phyloP scores from a whole-genome alignment of 1,140 invertebrate species.

The Laupala kohalensis region DNA sequence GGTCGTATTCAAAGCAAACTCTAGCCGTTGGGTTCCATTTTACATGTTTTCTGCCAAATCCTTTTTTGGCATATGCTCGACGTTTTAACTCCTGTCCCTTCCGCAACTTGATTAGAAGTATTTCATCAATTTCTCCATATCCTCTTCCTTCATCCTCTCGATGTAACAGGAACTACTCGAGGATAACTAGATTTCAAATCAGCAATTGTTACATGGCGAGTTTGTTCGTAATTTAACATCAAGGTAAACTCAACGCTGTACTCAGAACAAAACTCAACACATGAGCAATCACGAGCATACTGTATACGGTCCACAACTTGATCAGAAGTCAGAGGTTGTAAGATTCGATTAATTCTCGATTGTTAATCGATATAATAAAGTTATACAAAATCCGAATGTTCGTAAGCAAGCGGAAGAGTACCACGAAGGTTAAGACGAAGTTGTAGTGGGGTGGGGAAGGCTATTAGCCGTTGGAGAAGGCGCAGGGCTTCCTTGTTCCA shows the following conservation, averaged over 20 bases:
- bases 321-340: slow-evolving; percentile 92
- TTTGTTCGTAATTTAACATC: slow-evolving; percentile 86
- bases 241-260: slow-evolving; percentile 97
- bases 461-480: too few species aligned
- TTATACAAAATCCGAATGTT: too few species aligned
- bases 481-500: too few species aligned
- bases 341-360: too few species aligned
- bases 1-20: slow-evolving; percentile 98
- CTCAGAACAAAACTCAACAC: slow-evolving; percentile 91
- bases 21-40: slow-evolving; percentile 99
- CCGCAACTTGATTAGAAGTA: slow-evolving; percentile 92
- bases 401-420: too few species aligned
- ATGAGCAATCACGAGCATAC: slow-evolving; percentile 64
- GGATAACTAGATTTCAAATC: slow-evolving; percentile 87
- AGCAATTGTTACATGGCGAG: slow-evolving; percentile 89
- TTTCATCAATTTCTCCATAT: slow-evolving; percentile 89
- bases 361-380: too few species aligned
- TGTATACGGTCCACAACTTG: slow-evolving; percentile 40
- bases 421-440: too few species aligned
- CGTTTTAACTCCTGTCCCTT: slow-evolving; percentile 96
- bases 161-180: slow-evolving; percentile 84
- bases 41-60: slow-evolving; percentile 98
- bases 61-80: slow-evolving; percentile 75
- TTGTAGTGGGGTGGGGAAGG: too few species aligned
- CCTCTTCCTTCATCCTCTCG: slow-evolving; percentile 77